Evolutionary conservation across 2,113 vertebrate genomes (phyloP), one percentile per base, ranked within the genome.

Genomic region (Psilopogon haemacephalus): DNA sequence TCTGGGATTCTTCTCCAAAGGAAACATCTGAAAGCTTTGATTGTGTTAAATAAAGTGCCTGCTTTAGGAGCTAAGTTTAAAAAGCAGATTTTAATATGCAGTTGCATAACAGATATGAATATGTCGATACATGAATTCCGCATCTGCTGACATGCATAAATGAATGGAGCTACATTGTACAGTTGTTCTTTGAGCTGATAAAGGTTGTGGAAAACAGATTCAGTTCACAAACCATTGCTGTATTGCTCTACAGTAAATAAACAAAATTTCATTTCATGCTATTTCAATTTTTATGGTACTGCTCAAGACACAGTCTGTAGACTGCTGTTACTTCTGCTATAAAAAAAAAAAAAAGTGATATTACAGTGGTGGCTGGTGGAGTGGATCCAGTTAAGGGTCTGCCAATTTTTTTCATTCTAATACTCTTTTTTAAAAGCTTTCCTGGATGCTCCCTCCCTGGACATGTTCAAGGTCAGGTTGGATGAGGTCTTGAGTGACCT

Each of bases 211-310:
- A 75, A 89, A 90, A 76, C 15, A 84, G 59, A 55, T 71, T 84
- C 50, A 76, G 64, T 78, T 87, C 93, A 94, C 54, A 89, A 90
- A 71, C 72, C 28, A 75, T 48, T 94, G 21, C 35, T 86, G 27
- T 42, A 76, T n/a, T 46, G 70, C 7, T 65, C 26, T 65, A 52
- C n/a, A 83, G 72, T 73, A 91, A 94, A 95, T 88, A 92, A 93
- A 94, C 55, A 96, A 93, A 95, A 93, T 90, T 55, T 90, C 12
- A 96, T 96, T 96, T 96, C 63, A 96, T 86, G 89, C 89, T 89
- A 93, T 95, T 95, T 86, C 75, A 94, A 42, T 89, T 85, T 96
- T 96, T 95, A 95, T 89, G 48, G 33, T 72, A 74, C 76, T 88
- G 16, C 91, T 78, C 38, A 54, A 91, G 65, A 56, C 23, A 80